Evolutionary conservation across 2,888 invertebrate species (phyloP).

Genomic region (Mactromeris polynyma): DNA sequence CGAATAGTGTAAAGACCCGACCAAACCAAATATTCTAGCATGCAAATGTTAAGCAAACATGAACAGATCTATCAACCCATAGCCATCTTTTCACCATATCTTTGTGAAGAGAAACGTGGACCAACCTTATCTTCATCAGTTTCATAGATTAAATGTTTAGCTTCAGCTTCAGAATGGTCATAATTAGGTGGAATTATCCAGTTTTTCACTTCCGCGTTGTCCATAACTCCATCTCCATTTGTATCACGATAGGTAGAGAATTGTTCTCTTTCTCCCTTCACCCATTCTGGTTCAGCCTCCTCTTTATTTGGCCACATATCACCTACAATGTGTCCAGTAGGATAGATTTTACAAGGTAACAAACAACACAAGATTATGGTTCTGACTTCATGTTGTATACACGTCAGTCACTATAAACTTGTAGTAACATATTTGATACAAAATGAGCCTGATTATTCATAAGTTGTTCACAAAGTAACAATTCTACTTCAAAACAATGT

Average conservation of each 20-base stretch:
- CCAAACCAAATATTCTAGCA: neutral
- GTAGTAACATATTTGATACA: no score
- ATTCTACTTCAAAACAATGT: no score
- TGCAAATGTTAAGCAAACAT: constrained; percentile 14
- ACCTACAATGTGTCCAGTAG: constrained; percentile 86
- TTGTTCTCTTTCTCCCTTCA: constrained; percentile 96
- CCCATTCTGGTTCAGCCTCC: constrained; percentile 94
- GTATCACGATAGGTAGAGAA: constrained; percentile 94
- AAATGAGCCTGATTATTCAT: no score
- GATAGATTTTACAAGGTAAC: neutral
- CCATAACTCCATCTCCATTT: constrained; percentile 95
- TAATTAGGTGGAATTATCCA: constrained; percentile 99
- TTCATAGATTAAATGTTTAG: constrained; percentile 97
- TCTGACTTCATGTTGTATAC: no score
- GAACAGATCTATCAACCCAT: neutral
- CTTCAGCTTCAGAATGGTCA: constrained; percentile 98
- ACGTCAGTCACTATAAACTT: no score
- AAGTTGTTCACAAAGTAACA: no score
- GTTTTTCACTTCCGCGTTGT: constrained; percentile 92
- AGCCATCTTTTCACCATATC: constrained; percentile 13
- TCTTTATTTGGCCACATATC: constrained; percentile 93
- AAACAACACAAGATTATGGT: no score
- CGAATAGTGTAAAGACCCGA: neutral
- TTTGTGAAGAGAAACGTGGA: constrained; percentile 41
- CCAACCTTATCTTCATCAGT: constrained; percentile 94